Conservation (phyloP, 2,797 vertebrate genomes). For the Avahi laniger region DNA sequence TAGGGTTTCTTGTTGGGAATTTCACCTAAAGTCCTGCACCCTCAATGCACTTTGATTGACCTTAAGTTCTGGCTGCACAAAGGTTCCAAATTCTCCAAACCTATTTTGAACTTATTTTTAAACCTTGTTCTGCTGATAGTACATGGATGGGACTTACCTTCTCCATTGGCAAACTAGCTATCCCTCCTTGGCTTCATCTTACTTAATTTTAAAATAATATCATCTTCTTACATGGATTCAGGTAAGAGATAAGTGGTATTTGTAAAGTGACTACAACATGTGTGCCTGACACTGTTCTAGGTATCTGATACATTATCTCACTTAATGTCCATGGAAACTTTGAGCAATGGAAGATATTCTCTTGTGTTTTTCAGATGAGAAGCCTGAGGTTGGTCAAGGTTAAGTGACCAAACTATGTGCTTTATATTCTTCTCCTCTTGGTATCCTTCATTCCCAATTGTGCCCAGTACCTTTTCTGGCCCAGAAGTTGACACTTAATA, state of each 20-base stretch:
- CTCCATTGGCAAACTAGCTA: neutral
- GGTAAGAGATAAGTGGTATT: neutral
- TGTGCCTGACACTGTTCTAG: neutral
- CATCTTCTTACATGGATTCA: neutral
- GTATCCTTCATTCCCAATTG: neutral
- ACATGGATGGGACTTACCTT: neutral
- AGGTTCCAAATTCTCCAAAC: neutral
- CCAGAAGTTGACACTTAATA: neutral
- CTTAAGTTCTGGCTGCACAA: neutral
- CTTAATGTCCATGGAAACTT: neutral
- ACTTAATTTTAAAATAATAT: neutral
- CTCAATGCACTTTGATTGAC: neutral
- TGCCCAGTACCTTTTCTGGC: neutral
- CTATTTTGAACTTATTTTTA: neutral
- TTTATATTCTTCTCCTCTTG: neutral
- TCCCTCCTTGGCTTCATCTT: neutral
- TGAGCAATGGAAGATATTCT: neutral
- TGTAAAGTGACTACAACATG: neutral
- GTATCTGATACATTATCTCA: neutral
- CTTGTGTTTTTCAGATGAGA: neutral
- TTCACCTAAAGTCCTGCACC: neutral
- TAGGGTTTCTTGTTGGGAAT: neutral
- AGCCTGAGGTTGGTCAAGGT: neutral
- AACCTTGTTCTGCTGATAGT: neutral
- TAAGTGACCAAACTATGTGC: neutral